Conservation (phyloP, 92 coral and sea anemone species). For the Isaurus tuberculatus region DNA sequence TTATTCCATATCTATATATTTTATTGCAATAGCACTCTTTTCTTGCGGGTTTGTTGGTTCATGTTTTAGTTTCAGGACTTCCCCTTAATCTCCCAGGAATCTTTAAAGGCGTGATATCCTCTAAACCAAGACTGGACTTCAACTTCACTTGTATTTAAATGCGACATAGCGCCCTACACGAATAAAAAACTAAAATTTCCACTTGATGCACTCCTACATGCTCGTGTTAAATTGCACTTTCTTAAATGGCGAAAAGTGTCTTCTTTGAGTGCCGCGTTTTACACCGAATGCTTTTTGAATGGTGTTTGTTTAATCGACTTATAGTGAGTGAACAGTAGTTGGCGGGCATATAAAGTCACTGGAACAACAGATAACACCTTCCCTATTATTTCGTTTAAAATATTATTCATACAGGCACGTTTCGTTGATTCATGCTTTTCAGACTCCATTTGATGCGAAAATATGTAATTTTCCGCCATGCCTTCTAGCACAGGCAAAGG, state of each 20-base stretch:
- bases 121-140: slow-evolving; percentile 41
- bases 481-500: slow-evolving; percentile 54
- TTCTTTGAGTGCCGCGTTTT: slow-evolving; percentile 20
- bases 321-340: slow-evolving; percentile 24
- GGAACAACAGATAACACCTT: too few relatives aligned
- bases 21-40: too few relatives aligned
- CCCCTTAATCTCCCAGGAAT: slow-evolving; percentile 51
- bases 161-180: slow-evolving; percentile 38
- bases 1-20: too few relatives aligned
- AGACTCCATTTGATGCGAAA: slow-evolving; percentile 26
- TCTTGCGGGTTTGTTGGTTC: too few relatives aligned
- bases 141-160: slow-evolving; percentile 21
- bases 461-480: slow-evolving; percentile 45
- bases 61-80: not conserved
- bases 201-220: too few relatives aligned
- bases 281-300: slow-evolving; percentile 21
- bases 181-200: too few relatives aligned
- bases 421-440: too few relatives aligned
- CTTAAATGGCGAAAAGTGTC: not conserved
- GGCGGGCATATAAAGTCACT: not conserved
- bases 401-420: too few relatives aligned
- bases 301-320: slow-evolving; percentile 15
- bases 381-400: too few relatives aligned
- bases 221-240: not conserved
- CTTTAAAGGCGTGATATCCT: slow-evolving; percentile 68